These are phyloP conservation scores for Phyllostomus hastatus DNA, from an alignment of 2,113 vertebrate species.

Conservation along the genomic window DNA sequence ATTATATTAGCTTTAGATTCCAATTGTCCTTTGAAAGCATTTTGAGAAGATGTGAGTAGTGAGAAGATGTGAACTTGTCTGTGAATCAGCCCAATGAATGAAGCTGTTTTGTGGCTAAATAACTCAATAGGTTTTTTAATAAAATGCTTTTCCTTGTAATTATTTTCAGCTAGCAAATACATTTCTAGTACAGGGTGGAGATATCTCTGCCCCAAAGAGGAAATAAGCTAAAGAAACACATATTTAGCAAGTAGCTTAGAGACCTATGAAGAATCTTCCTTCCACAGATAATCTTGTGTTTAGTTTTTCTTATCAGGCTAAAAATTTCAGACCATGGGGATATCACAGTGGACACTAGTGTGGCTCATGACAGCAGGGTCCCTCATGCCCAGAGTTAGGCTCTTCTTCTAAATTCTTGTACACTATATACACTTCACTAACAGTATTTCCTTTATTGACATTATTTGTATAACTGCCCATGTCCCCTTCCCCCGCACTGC, in stretches of 20 bases:
- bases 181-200: not conserved
- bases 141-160: not conserved
- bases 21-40: not conserved
- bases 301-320: not conserved
- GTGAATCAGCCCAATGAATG: not conserved
- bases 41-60: not conserved
- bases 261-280: constrained; percentile 5
- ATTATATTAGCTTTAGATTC: not conserved
- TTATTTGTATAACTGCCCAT: not conserved
- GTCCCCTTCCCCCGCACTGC: not conserved
- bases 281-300: not conserved
- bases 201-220: constrained; percentile 55
- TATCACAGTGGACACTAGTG: not conserved
- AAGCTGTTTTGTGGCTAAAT: not conserved
- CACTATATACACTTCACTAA: not conserved
- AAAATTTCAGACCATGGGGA: not conserved
- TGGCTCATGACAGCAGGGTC: not conserved
- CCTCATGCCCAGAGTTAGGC: not conserved
- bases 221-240: constrained; percentile 42
- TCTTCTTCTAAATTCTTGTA: not conserved
- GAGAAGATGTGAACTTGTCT: not conserved
- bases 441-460: not conserved
- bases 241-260: constrained; percentile 60
- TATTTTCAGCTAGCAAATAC: not conserved
- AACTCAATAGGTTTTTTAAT: not conserved